Evolutionary conservation across 2,113 vertebrate species (phyloP), one percentile per base, ranked within the genome.

Genomic region (Asarcornis scutulata): DNA sequence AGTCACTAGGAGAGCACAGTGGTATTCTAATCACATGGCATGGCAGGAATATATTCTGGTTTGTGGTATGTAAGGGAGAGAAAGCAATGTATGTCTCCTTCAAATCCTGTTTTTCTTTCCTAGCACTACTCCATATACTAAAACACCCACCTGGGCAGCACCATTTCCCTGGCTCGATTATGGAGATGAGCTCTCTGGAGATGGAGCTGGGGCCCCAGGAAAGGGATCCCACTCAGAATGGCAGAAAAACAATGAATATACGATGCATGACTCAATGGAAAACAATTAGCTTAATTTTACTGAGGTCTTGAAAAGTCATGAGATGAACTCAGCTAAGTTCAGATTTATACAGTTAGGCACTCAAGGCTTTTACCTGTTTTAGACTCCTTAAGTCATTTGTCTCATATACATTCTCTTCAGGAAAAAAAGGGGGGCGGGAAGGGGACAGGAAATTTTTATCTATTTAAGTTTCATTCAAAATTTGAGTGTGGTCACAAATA

Each of bases 401-500:
- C 27, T 80, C 29, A 17, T 7, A 29, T 26, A 44, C 12, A 32
- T 9, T 26, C 21, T 27, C 32, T 73, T 55, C 38, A 59, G 34
- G 9, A 40, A 55, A 73, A 66, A 56, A n/a, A 88, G 59, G 26
- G 36, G 38, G 38, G 38, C 36, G 36, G 36, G 36, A 36, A 36
- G 38, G 9, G 38, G 38, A 38, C 4, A 88, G 59, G 26, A 96
- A 89, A 38, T 72, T 36, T 85, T 89, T 67, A 64, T 82, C 8
- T 0, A 67, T 88, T 71, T 48, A 69, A 34, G 55, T 74, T 80
- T 88, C 67, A 44, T 42, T 89, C 76, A 75, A 25, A 88, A 83
- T 50, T 71, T 73, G 73, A 89, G 34, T 42, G 63, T 68, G 34
- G 52, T 77, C 83, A 60, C 93, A 96, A 95, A 77, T 62, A 87